Evolutionary conservation across 2,113 vertebrate species (phyloP), one percentile per base, ranked within the genome.

Genomic region (Pongo abelii): DNA sequence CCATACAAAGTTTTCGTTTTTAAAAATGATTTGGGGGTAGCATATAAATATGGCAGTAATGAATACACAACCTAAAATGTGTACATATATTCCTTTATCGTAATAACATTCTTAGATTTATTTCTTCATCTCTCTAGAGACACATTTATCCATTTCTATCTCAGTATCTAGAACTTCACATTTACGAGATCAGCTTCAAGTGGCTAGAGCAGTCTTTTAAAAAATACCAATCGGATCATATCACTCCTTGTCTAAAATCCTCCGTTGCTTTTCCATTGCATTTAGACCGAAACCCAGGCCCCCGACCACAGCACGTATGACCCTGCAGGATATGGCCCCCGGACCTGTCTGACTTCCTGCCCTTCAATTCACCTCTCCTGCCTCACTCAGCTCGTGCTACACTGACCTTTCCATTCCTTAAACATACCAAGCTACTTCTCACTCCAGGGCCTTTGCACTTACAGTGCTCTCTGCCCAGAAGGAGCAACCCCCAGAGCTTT

Each of bases 361-460:
- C 20, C 92, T 55, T 59, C 46, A 6, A 5, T 40, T 50, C 0
- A 0, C 67, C 78, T 86, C 32, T 55, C 78, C 48, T 59, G 55
- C 32, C 43, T 88, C 92, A 12, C 77, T 38, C 43, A 84, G 16
- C 22, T 86, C 88, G 18, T 1, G 3, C 20, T 18, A 69, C 18
- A 14, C 32, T 91, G 74, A 91, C 78, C 64, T 95, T 89, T 85
- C 43, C 38, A 22, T 55, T 86, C 88, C 85, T 75, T 61, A 72
- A 48, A 77, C 67, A 52, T 2, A 4, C 78, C 30, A 52, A 52
- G 20, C 79, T 80, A 48, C 61, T 27, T 84, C 35, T 92, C 12
- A 72, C 43, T 61, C 40, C 92, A 83, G 92, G 92, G 83, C 90
- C 94, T 94, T 96, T 94, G 85, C 84, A 88, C n/a, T 43, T 79